A percentile compares a stretch with the other conserved stretches of the same genome.
phyloP scores from a whole-genome alignment of 2,888 invertebrate genomes.

The Pelosia muscerda region DNA sequence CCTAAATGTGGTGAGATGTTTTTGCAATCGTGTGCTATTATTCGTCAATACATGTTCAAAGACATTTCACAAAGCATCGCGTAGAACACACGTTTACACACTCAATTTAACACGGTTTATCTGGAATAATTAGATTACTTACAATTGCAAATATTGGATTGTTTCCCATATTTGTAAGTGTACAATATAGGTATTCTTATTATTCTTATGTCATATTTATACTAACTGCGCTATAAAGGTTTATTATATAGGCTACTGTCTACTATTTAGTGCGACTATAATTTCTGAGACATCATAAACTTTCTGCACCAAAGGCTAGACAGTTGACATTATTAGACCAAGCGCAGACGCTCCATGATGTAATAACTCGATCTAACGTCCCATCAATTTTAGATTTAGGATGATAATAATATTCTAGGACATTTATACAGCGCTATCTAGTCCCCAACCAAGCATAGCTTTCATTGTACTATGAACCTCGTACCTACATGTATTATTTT shows the following conservation, averaged over 20 bases:
- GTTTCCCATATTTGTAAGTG: not conserved
- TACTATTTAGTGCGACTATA: not conserved
- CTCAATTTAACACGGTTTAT: slow-evolving; percentile 44
- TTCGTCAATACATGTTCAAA: slow-evolving; percentile 18
- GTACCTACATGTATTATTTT: not conserved
- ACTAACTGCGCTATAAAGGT: not conserved
- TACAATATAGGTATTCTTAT: not conserved
- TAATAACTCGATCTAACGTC: not conserved
- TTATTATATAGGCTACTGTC: not conserved
- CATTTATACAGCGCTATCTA: not conserved
- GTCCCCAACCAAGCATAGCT: too few relatives aligned
- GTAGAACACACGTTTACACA: slow-evolving; percentile 42
- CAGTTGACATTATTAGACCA: slow-evolving; percentile 2
- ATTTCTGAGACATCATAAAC: not conserved
- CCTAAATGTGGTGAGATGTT: slow-evolving; percentile 12
- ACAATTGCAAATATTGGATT: not conserved
- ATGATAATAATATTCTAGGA: not conserved
- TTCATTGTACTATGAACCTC: too few relatives aligned
- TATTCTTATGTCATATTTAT: not conserved
- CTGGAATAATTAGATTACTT: not conserved
- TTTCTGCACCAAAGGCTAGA: slow-evolving; percentile 2
- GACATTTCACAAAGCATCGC: slow-evolving; percentile 31
- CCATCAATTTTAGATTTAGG: not conserved
- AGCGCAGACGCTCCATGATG: not conserved
- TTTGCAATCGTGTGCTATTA: slow-evolving; percentile 15